phyloP scores from a whole-genome alignment of 2,797 vertebrate genomes.

The Pseudomugil tenellus region DNA sequence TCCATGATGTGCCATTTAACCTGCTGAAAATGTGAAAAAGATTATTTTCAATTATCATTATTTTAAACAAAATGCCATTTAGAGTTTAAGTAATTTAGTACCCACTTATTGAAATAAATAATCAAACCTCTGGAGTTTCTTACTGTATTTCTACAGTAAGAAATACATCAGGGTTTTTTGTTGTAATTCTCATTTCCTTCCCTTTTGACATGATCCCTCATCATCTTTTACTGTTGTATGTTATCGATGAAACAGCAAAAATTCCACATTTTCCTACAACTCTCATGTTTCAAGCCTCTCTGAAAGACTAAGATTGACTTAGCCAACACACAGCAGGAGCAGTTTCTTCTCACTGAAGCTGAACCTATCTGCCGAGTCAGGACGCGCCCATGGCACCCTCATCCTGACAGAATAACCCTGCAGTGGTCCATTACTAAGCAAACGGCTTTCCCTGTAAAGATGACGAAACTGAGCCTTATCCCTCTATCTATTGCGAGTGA shows the following conservation, averaged over 20 bases:
- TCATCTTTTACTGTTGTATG: not conserved
- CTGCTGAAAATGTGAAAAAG: not conserved
- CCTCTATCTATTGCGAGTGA: conserved; percentile 3
- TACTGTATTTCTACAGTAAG: not conserved
- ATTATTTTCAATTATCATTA: not conserved
- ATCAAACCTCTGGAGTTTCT: not conserved
- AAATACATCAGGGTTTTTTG: not conserved
- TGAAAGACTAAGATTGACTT: conserved; percentile 15
- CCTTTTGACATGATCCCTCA: not conserved
- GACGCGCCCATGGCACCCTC: conserved; percentile 75
- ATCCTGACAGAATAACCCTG: conserved; percentile 31
- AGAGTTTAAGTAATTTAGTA: too few species aligned
- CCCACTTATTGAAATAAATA: not conserved
- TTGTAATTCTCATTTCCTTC: not conserved
- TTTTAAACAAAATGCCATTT: not conserved
- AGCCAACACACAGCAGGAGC: conserved; percentile 29
- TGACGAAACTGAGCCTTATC: conserved; percentile 19
- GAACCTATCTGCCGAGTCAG: conserved; percentile 50
- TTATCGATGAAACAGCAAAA: not conserved
- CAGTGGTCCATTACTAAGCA: conserved; percentile 25
- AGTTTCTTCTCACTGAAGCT: conserved; percentile 30
- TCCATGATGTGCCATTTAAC: not conserved
- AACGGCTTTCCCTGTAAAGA: conserved; percentile 10
- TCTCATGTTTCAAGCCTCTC: not conserved
- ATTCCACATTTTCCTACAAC: not conserved